Percentiles rank a stretch among this genome's conserved stretches.
These are phyloP conservation scores for Anthoscopus minutus DNA, from an alignment of 2,113 vertebrate species.

Conservation along the genomic window DNA sequence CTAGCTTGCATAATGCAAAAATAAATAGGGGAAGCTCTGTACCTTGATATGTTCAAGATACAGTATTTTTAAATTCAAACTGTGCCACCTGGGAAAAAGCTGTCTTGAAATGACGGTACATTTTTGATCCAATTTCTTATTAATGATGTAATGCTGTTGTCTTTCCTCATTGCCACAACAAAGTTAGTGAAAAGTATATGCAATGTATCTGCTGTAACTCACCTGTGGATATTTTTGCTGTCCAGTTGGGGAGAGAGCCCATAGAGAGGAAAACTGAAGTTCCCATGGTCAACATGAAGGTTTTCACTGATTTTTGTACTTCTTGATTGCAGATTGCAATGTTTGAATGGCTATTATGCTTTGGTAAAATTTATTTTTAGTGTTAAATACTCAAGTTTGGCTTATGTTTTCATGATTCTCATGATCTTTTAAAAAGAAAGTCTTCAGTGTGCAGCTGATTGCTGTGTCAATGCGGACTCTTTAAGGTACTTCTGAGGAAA, in stretches of 20 bases:
- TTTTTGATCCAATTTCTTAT: neutral
- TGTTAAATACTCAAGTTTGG: neutral
- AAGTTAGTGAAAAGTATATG: neutral
- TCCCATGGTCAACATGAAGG: neutral
- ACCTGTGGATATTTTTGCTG: neutral
- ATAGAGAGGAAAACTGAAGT: neutral
- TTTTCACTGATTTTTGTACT: neutral
- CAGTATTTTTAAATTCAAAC: neutral
- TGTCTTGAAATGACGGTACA: neutral
- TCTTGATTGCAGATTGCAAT: neutral
- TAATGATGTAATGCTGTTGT: neutral
- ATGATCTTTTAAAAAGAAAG: neutral
- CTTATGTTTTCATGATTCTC: neutral
- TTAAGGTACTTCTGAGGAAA: neutral
- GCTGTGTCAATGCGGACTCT: neutral
- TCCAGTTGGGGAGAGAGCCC: neutral
- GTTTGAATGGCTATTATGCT: neutral
- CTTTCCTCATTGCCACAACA: neutral
- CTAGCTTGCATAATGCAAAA: neutral
- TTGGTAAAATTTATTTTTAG: neutral
- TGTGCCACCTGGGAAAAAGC: rapidly evolving
- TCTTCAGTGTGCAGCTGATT: neutral
- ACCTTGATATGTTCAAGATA: neutral
- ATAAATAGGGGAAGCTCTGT: neutral
- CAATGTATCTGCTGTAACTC: neutral